Evolutionary conservation across 2,113 vertebrate genomes (phyloP).

Genomic region (Poeciliopsis retropinna): DNA sequence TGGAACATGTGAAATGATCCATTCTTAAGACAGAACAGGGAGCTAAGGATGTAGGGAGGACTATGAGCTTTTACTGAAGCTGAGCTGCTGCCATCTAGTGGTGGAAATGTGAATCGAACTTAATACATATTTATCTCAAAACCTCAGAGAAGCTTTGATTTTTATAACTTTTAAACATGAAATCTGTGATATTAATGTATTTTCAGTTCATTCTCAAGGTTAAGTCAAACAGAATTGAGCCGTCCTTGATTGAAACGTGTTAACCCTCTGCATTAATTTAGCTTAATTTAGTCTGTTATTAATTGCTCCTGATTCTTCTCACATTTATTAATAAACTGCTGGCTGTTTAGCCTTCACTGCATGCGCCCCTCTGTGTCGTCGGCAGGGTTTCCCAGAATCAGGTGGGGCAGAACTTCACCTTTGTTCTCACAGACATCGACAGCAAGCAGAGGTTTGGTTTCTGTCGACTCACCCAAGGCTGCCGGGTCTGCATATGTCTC

Average conservation of each 20-base stretch:
- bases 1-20: conserved; percentile 64
- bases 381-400: conserved; percentile 90
- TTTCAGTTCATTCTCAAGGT: conserved; percentile 16
- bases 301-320: not conserved
- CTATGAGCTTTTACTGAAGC: conserved; percentile 61
- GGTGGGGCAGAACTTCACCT: conserved; percentile 98
- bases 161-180: conserved; percentile 22
- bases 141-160: conserved; percentile 25
- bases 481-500: conserved; percentile 92
- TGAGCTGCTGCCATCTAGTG: conserved; percentile 88
- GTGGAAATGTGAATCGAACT: conserved; percentile 21
- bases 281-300: not conserved
- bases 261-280: not conserved
- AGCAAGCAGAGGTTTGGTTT: conserved; percentile 98
- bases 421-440: conserved; percentile 97
- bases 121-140: conserved; percentile 1
- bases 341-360: conserved; percentile 9
- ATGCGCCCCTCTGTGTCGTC: conserved; percentile 22
- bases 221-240: not conserved
- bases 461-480: conserved; percentile 93
- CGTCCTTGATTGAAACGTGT: not conserved
- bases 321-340: conserved; percentile 4
- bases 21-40: conserved; percentile 43
- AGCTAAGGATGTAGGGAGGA: conserved; percentile 4
- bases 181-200: conserved; percentile 33